Evolutionary conservation across 1,140 invertebrate species (phyloP).

Genomic region (Heliconius melpomene): DNA sequence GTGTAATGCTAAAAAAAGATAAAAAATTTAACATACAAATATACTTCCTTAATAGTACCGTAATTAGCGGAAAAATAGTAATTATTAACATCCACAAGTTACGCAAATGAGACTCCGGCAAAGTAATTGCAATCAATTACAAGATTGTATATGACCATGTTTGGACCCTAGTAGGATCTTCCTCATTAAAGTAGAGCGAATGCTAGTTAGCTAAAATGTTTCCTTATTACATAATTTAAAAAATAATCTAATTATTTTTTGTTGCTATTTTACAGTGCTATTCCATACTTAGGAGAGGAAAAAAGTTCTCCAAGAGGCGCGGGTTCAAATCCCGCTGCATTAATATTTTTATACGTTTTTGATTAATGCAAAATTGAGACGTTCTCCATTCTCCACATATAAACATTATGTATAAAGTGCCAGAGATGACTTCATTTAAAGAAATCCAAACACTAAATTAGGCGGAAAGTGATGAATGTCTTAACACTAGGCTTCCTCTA

Average conservation of each 20-base stretch:
- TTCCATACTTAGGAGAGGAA: neutral
- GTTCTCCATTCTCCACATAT: too few species aligned
- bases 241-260: neutral
- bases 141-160: conserved; percentile 18
- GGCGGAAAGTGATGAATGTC: too few species aligned
- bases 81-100: conserved; percentile 24
- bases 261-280: neutral
- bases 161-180: conserved; percentile 13
- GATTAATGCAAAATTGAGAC: too few species aligned
- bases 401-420: too few species aligned
- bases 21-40: neutral
- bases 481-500: too few species aligned
- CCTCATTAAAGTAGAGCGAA: conserved; percentile 4
- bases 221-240: neutral
- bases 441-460: too few species aligned
- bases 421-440: too few species aligned
- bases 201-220: neutral
- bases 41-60: neutral
- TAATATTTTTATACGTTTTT: too few species aligned
- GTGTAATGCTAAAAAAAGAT: too few species aligned
- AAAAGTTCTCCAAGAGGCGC: too few species aligned
- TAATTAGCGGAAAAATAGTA: conserved; percentile 24
- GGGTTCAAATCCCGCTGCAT: too few species aligned
- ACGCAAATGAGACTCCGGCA: conserved; percentile 20
- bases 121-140: conserved; percentile 30